phyloP scores from a whole-genome alignment of 2,888 invertebrate genomes.

The Thalpophila matura region DNA sequence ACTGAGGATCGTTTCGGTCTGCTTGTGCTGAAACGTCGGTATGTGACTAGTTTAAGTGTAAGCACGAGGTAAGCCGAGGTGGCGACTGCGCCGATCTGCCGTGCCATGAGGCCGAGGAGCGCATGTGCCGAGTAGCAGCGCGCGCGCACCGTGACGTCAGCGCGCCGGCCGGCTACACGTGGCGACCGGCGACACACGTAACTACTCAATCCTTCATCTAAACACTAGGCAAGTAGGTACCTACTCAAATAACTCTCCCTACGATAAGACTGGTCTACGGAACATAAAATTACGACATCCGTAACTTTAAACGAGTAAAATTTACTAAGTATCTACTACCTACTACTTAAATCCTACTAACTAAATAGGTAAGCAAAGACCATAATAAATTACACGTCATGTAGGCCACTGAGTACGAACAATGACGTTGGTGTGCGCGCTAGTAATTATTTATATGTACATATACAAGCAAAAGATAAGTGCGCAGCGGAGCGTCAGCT shows the following conservation, averaged over 20 bases:
- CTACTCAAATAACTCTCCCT: constrained; percentile 21
- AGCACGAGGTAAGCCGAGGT: constrained; percentile 69
- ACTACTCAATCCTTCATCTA: constrained; percentile 74
- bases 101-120: constrained; percentile 61
- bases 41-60: constrained; percentile 82
- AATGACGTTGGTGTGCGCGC: constrained; percentile 69
- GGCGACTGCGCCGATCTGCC: constrained; percentile 58
- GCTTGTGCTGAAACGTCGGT: constrained; percentile 83
- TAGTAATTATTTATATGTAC: constrained; percentile 70
- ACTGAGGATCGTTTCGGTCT: constrained; percentile 81
- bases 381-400: constrained; percentile 68
- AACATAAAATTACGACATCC: constrained; percentile 18
- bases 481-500: constrained; percentile 87
- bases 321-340: constrained; percentile 13
- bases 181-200: constrained; percentile 66
- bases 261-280: neutral
- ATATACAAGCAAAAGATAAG: constrained; percentile 80
- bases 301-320: constrained; percentile 12
- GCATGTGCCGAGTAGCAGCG: constrained; percentile 45
- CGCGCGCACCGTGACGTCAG: constrained; percentile 74
- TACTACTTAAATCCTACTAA: constrained; percentile 26
- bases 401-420: constrained; percentile 66
- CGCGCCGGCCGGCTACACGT: constrained; percentile 79
- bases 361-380: constrained; percentile 50
- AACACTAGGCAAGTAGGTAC: no score